Percentiles rank a stretch among this genome's conserved stretches.
These are phyloP conservation scores for Hipposideros armiger DNA, from an alignment of 2,113 vertebrate genomes.

Conservation along the genomic window DNA sequence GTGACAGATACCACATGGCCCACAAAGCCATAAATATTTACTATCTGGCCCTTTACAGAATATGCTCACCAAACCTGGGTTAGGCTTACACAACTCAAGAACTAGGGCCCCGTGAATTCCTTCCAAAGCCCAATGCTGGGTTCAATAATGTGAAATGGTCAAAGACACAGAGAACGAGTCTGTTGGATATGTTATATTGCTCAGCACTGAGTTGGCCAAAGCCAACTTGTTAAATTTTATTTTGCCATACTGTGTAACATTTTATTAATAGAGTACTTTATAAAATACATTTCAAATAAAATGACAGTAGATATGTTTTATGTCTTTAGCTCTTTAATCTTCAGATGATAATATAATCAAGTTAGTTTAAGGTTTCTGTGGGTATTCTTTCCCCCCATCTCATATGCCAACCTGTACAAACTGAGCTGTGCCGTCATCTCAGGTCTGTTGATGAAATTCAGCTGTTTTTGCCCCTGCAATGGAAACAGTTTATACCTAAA, in stretches of 20 bases:
- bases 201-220: not conserved
- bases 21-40: constrained; percentile 34
- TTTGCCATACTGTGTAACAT: not conserved
- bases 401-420: not conserved
- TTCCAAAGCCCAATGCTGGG: not conserved
- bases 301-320: not conserved
- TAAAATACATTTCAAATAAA: not conserved
- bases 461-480: not conserved
- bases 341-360: not conserved
- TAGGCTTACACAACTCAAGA: not conserved
- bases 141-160: rapidly evolving
- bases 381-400: rapidly evolving
- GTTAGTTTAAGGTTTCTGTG: not conserved
- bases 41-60: not conserved
- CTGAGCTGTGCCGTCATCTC: not conserved
- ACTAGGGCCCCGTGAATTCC: not conserved
- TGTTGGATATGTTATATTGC: not conserved
- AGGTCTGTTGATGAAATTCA: not conserved
- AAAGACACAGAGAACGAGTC: not conserved
- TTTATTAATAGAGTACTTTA: not conserved
- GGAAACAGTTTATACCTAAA: not conserved
- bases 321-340: not conserved
- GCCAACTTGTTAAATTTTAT: constrained; percentile 27
- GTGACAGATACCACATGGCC: not conserved
- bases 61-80: not conserved